Evolutionary conservation across 1,140 invertebrate species (phyloP).

Genomic region (Calephelis nemesis): DNA sequence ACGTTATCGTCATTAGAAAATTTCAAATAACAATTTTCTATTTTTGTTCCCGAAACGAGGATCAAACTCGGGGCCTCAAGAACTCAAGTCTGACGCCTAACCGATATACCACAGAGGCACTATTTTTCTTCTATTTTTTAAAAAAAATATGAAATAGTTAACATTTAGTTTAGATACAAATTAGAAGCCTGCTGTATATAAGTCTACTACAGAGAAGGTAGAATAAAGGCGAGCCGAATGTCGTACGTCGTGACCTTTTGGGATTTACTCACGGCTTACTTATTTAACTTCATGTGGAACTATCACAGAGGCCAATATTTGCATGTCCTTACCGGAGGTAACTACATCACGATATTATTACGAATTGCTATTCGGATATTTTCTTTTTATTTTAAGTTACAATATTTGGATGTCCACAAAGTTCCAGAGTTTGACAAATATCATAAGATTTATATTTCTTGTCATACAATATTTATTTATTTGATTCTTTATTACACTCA

Average conservation of each 20-base stretch:
- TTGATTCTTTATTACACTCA: too few species aligned
- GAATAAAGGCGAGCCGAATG: conserved; percentile 71
- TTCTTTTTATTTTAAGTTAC: neutral
- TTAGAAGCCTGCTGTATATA: conserved; percentile 39
- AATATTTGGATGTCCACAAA: neutral
- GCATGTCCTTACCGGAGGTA: conserved; percentile 48
- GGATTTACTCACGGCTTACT: conserved; percentile 59
- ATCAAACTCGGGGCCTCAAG: too few species aligned
- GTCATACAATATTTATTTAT: too few species aligned
- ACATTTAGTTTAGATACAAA: neutral
- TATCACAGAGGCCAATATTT: conserved; percentile 68
- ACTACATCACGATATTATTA: conserved; percentile 31
- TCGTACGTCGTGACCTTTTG: conserved; percentile 66
- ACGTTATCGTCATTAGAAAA: too few species aligned
- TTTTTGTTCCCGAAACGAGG: too few species aligned
- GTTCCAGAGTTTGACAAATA: too few species aligned
- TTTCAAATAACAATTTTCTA: too few species aligned
- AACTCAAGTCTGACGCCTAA: too few species aligned
- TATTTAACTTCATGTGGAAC: conserved; percentile 69
- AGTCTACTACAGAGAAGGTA: conserved; percentile 49
- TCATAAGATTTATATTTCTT: too few species aligned
- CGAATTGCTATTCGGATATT: conserved; percentile 17
- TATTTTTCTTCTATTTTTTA: too few species aligned
- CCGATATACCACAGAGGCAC: too few species aligned
- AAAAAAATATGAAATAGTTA: too few species aligned